Conservation (phyloP, 1,140 invertebrate genomes). For the Tribolium castaneum region DNA sequence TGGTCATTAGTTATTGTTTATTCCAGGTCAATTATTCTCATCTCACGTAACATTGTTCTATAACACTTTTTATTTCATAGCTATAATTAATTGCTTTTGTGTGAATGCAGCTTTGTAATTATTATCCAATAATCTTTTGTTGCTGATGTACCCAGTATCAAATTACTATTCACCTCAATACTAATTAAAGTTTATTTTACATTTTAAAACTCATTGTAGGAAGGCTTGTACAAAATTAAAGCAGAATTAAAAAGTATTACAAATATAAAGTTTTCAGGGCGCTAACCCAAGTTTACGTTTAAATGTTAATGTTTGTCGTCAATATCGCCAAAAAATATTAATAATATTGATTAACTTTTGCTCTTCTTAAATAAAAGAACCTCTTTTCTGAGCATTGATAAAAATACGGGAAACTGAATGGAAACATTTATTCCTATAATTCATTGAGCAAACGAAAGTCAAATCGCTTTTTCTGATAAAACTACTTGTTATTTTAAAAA, state of each 20-base stretch:
- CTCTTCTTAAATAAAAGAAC: not conserved
- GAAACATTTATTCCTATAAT: not conserved
- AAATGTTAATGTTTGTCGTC: not conserved
- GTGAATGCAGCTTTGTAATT: not conserved
- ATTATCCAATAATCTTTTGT: not conserved
- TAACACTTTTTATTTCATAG: not conserved
- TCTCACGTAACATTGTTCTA: not conserved
- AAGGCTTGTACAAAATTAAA: no score
- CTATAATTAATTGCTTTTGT: not conserved
- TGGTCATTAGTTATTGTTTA: not conserved
- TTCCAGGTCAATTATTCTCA: not conserved
- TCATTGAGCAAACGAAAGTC: no score
- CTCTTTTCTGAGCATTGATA: not conserved
- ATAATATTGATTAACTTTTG: not conserved
- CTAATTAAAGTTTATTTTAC: not conserved
- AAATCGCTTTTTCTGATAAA: no score
- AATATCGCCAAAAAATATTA: not conserved
- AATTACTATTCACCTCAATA: not conserved
- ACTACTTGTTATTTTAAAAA: no score
- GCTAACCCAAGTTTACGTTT: not conserved
- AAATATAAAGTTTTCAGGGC: not conserved
- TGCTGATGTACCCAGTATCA: not conserved
- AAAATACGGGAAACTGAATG: not conserved
- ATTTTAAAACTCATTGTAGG: not conserved
- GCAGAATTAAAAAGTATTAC: no score